Evolutionary conservation across 2,888 invertebrate species (phyloP), one percentile per base, ranked within the genome.

Genomic region (Podotricha telesiphe): DNA sequence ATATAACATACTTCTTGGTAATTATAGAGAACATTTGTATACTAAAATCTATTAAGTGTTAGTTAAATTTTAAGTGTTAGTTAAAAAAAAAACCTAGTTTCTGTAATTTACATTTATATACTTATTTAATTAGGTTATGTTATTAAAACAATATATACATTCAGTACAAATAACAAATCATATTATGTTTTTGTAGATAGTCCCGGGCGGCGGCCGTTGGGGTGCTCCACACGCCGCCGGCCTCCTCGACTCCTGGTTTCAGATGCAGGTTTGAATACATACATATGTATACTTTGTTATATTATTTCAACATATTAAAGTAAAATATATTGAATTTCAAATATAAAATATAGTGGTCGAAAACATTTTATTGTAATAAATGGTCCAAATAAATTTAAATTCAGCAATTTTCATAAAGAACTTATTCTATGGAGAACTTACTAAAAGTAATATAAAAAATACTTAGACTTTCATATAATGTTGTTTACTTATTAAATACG

Each of bases 201-300:
- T 93, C 86, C 92, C 92, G 82, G 92, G 91, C 83, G 92, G 89
- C 85, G 89, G 89, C 78, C 87, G 87, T 82, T 88, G 91, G 88
- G 89, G 87, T 78, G 81, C 85, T 74, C 85, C 88, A 78, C 88
- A 86, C 85, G 83, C 88, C 84, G 81, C 85, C 79, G 89, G 86
- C 77, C 81, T 87, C 75, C 83, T 91, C 77, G 91, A 92, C 85
- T 87, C 90, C 78, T 93, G 92, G 92, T 86, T 90, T 85, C 92
- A 91, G 86, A 91, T 91, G 91, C 91, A 91, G 91, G 92, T 93
- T 62, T 85, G 73, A 72, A 17, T 6, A 2, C 47, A 19, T 17
- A 19, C 47, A 19, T 48, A 19, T 22, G 22, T 7, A 45, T 28
- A 6, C 28, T 28, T 28, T 28, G 28, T 28, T 45, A 22, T 22